These are phyloP conservation scores for Aproaerema taeniolella DNA, from an alignment of 2,888 invertebrate species.

Conservation along the genomic window DNA sequence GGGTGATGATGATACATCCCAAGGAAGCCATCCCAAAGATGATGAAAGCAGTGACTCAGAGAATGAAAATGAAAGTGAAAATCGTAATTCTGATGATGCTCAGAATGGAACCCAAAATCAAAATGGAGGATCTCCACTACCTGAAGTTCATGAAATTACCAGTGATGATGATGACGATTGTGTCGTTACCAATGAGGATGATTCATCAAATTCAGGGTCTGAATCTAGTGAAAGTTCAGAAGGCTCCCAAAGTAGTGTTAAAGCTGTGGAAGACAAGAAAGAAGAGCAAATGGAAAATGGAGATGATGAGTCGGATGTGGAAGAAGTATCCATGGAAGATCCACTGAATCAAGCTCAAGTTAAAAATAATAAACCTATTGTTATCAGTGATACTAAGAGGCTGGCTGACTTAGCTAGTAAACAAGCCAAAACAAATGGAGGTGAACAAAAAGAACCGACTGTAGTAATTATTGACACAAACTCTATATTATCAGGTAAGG, in stretches of 20 bases:
- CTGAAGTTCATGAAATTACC: slow-evolving; percentile 73
- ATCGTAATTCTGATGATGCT: no score
- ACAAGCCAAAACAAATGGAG: slow-evolving; percentile 53
- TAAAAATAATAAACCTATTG: slow-evolving; percentile 70
- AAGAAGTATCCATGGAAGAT: slow-evolving; percentile 82
- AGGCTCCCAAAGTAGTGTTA: slow-evolving; percentile 60
- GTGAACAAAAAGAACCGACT: slow-evolving; percentile 84
- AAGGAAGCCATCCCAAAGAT: slow-evolving; percentile 67
- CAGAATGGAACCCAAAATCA: slow-evolving; percentile 59
- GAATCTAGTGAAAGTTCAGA: slow-evolving; percentile 79
- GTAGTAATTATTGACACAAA: slow-evolving; percentile 92
- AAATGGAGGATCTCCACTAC: slow-evolving; percentile 56
- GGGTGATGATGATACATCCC: slow-evolving; percentile 70
- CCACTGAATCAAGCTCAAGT: slow-evolving; percentile 71
- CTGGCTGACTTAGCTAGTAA: slow-evolving; percentile 83
- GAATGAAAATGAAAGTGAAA: slow-evolving; percentile 41
- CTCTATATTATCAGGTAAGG: slow-evolving; percentile 73
- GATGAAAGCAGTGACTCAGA: slow-evolving; percentile 54
- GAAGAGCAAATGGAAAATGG: slow-evolving; percentile 74
- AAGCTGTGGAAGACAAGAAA: slow-evolving; percentile 34
- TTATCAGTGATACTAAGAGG: slow-evolving; percentile 85
- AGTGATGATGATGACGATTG: slow-evolving; percentile 78
- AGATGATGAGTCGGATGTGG: slow-evolving; percentile 45
- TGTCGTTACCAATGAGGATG: slow-evolving; percentile 61
- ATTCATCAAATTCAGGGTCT: slow-evolving; percentile 73